A percentile compares a stretch with the other conserved stretches of the same genome.
Evolutionary conservation across 2,113 vertebrate species (phyloP).

Genomic region (Isichthys henryi): DNA sequence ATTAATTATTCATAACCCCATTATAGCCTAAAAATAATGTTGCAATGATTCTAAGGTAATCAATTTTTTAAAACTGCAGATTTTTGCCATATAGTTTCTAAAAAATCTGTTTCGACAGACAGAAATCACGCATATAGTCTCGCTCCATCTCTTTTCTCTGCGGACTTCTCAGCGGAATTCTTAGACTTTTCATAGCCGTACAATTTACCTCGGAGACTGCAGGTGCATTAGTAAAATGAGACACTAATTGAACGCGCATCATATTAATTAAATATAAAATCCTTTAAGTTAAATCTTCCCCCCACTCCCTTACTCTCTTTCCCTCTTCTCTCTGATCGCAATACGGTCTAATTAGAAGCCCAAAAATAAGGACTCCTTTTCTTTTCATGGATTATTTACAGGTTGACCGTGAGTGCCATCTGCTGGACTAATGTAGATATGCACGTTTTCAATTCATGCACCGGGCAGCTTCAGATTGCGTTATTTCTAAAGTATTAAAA

Average conservation of each 20-base stretch:
- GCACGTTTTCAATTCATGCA: not conserved
- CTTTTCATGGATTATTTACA: conserved; percentile 7
- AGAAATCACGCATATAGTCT: not conserved
- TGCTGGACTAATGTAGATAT: conserved; percentile 28
- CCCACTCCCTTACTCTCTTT: not conserved
- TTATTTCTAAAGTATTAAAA: not conserved
- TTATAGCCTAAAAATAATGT: not conserved
- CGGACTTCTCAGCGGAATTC: not conserved
- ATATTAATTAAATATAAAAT: not conserved
- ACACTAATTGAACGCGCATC: not conserved
- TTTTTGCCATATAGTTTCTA: not conserved
- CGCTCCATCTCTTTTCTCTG: not conserved
- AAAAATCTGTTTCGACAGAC: not conserved
- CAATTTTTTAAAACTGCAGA: not conserved
- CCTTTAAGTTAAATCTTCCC: not conserved
- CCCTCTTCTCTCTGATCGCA: too few relatives aligned
- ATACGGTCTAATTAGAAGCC: too few relatives aligned
- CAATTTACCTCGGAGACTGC: not conserved
- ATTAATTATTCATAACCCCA: not conserved
- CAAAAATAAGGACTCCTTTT: not conserved
- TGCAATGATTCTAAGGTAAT: not conserved
- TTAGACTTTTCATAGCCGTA: not conserved
- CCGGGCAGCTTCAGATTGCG: not conserved
- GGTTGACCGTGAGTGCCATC: conserved; percentile 28
- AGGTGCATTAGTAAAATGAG: not conserved